Percentiles rank a stretch among this genome's conserved stretches.
These are phyloP conservation scores for Synanthedon tipuliformis DNA, from an alignment of 2,888 invertebrate species.

Conservation along the genomic window DNA sequence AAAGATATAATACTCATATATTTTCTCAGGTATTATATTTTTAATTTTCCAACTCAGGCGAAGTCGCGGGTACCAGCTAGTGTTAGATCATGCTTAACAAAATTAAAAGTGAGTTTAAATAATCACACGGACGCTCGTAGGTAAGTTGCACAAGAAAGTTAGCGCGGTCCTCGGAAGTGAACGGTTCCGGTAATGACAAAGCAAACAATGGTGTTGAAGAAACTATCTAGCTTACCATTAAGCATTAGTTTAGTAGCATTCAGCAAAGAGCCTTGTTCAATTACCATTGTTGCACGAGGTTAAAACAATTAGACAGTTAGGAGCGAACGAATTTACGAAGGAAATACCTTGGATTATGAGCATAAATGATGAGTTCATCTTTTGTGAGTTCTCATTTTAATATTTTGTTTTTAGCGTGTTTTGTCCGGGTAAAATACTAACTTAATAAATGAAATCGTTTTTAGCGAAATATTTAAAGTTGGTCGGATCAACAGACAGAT, in stretches of 20 bases:
- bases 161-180: constrained; percentile 40
- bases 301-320: constrained; percentile 54
- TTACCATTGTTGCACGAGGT: constrained; percentile 46
- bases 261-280: constrained; percentile 36
- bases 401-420: no score
- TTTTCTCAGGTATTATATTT: no score
- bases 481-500: no score
- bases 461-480: no score
- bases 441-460: no score
- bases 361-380: not conserved
- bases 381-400: no score
- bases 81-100: no score
- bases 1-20: no score
- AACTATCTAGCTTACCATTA: constrained; percentile 24
- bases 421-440: no score
- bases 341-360: constrained; percentile 39
- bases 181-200: constrained; percentile 34
- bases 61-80: no score
- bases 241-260: constrained; percentile 2
- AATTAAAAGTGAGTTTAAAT: no score
- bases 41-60: no score
- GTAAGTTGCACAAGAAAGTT: constrained; percentile 34
- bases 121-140: constrained; percentile 11
- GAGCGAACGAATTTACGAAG: constrained; percentile 18
- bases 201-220: constrained; percentile 40